phyloP scores from a whole-genome alignment of 2,888 invertebrate genomes.

The Priocnemis perturbator region DNA sequence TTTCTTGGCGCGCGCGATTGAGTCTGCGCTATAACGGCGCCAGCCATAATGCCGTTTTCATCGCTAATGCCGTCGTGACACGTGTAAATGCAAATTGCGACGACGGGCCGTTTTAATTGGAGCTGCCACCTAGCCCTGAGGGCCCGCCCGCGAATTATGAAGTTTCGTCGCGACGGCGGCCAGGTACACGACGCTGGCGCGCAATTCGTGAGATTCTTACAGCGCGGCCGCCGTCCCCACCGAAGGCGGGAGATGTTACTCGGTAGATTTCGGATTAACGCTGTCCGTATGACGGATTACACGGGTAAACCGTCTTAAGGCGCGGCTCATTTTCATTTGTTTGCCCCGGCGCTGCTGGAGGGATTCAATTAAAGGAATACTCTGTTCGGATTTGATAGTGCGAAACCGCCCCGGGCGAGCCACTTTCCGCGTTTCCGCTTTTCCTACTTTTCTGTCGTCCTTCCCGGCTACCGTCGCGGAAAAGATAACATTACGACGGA shows the following conservation, averaged over 20 bases:
- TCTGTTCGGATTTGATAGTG: not conserved
- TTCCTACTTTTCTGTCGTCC: too few species aligned
- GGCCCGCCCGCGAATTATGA: not conserved
- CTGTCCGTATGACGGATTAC: slow-evolving; percentile 2
- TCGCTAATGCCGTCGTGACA: slow-evolving; percentile 24
- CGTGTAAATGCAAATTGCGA: slow-evolving; percentile 25
- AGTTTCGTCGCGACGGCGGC: not conserved
- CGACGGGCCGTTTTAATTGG: slow-evolving; percentile 19
- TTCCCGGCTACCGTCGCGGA: too few species aligned
- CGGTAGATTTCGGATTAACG: not conserved
- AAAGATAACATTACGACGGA: too few species aligned
- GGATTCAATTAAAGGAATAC: slow-evolving; percentile 28
- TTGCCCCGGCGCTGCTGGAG: not conserved
- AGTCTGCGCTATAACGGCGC: not conserved
- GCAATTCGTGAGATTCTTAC: not conserved
- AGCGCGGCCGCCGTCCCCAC: not conserved
- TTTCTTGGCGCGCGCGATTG: too few species aligned
- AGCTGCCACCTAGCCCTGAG: too few species aligned
- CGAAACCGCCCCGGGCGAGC: too few species aligned
- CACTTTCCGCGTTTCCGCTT: too few species aligned
- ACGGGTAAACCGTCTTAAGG: not conserved
- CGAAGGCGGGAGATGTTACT: not conserved
- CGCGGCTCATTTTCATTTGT: slow-evolving; percentile 7
- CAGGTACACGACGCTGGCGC: not conserved
- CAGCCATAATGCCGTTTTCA: slow-evolving; percentile 1